A percentile compares a stretch with the other conserved stretches of the same genome.
Evolutionary conservation across 2,888 invertebrate species (phyloP).

Genomic region (Gandaritis pyraliata): DNA sequence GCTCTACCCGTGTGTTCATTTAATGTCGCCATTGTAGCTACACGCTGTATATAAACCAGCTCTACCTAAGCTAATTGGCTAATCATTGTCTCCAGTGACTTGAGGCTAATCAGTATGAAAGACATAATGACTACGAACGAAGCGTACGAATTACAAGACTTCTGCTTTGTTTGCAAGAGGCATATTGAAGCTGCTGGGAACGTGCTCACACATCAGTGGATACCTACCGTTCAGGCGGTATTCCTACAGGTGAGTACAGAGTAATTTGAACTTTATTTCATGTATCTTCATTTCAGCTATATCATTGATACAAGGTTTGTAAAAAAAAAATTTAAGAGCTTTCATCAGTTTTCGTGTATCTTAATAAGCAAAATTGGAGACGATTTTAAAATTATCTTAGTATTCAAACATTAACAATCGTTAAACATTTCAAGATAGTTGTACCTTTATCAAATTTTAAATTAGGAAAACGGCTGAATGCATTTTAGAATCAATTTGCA

Average conservation of each 20-base stretch:
- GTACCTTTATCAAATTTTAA: too few species aligned
- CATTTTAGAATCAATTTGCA: slow-evolving; percentile 19
- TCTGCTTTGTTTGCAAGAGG: slow-evolving; percentile 81
- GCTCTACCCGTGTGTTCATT: too few species aligned
- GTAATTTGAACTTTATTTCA: not conserved
- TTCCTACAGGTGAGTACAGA: slow-evolving; percentile 80
- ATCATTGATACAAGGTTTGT: too few species aligned
- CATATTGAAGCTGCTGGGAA: slow-evolving; percentile 87
- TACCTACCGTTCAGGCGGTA: slow-evolving; percentile 85
- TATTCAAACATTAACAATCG: too few species aligned
- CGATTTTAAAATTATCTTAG: too few species aligned
- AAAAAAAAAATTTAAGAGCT: too few species aligned
- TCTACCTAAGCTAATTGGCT: not conserved
- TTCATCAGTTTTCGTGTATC: too few species aligned
- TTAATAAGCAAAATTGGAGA: too few species aligned
- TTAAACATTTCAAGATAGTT: too few species aligned
- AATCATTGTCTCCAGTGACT: slow-evolving; percentile 71
- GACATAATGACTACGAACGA: slow-evolving; percentile 84
- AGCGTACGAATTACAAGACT: slow-evolving; percentile 88
- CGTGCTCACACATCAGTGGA: slow-evolving; percentile 86
- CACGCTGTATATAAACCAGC: too few species aligned
- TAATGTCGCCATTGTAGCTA: too few species aligned
- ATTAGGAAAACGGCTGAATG: slow-evolving; percentile 9
- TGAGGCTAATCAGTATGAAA: slow-evolving; percentile 85
- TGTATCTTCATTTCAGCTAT: not conserved